Base-by-base conservation (phyloP, 2,888 invertebrate species). In the Diarsia brunnea region DNA sequence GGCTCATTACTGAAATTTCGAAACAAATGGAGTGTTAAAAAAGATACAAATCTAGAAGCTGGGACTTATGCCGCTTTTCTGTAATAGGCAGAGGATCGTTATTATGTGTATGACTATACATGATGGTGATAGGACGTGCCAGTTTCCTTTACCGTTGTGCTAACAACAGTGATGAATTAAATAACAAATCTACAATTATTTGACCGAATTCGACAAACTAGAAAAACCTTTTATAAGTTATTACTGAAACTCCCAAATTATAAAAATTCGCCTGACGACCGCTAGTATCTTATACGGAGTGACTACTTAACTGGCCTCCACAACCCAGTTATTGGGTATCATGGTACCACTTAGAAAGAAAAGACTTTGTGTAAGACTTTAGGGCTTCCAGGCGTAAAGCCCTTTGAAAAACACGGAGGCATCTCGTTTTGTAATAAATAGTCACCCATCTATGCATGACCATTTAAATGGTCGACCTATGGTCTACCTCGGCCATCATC, bases 1-100 rank as follows among this genome's bases (percentile, higher is more conserved):
- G 67, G 14, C 16, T 69, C 66, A 81, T 60, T 21, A 64, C 82
- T 80, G 69, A 10, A 79, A 76, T 31, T 21, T 19, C 12, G n/a
- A 79, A 27, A 69, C 1, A n/a, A 55, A 43, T 8, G 11, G 2
- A 10, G 8, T 27, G 16, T 73, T 47, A 21, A 61, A 24, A 49
- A 16, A 14, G 8, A 11, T n/a, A n/a, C 2, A 19, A n/a, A 14
- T n/a, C 43, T 43, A 43, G 19, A 60, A 27, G 4, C 27, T 58
- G 58, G 16, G 2, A 8, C 58, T 58, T 8, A 58, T 16, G 0
- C 24, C 58, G 4, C 24, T 4, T 58, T 27, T 16, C 5, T 27
- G 3, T 16, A 16, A 16, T 14, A 58, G 16, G 24, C 55, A 2
- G 24, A 16, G 24, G 14, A 58, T 58, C 55, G 16, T 14, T 16